Percentiles rank a stretch among this genome's conserved stretches.
Conservation (phyloP, 64 coral and sea anemone species). For the Montipora cactus region DNA sequence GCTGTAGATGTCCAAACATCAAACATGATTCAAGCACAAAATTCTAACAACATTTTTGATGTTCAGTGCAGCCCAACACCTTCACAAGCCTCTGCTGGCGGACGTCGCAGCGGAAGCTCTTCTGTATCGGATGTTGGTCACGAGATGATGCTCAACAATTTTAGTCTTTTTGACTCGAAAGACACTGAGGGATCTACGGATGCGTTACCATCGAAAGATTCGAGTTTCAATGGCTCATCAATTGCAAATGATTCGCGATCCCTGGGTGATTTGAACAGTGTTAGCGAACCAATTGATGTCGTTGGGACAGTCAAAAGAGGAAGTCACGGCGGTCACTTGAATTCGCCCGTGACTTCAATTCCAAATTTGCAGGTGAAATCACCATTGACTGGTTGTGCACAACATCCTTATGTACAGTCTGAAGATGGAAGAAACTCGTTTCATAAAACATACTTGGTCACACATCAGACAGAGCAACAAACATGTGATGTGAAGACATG, state of each 20-base stretch:
- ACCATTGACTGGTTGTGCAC: neutral
- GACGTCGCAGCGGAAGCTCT: constrained; percentile 20
- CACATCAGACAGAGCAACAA: neutral
- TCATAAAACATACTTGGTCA: neutral
- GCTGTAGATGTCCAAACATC: neutral
- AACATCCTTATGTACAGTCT: neutral
- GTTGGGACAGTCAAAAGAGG: neutral
- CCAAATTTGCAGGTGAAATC: neutral
- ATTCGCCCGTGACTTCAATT: constrained; percentile 7
- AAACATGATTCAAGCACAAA: neutral
- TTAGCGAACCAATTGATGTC: constrained; percentile 35
- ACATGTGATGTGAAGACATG: neutral
- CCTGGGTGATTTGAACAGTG: constrained; percentile 18
- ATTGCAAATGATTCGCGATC: constrained; percentile 23
- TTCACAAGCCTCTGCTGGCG: neutral
- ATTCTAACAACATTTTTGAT: neutral
- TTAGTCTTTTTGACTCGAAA: neutral
- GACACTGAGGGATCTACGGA: neutral
- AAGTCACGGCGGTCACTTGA: neutral
- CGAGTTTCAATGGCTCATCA: neutral
- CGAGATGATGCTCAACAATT: too few relatives aligned
- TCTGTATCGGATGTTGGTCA: constrained; percentile 10
- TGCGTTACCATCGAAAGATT: neutral
- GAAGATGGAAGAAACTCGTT: neutral
- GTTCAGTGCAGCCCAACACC: neutral